These are phyloP conservation scores for Gastracanthus pulcherrimus DNA, from an alignment of 2,888 invertebrate genomes.

Conservation along the genomic window DNA sequence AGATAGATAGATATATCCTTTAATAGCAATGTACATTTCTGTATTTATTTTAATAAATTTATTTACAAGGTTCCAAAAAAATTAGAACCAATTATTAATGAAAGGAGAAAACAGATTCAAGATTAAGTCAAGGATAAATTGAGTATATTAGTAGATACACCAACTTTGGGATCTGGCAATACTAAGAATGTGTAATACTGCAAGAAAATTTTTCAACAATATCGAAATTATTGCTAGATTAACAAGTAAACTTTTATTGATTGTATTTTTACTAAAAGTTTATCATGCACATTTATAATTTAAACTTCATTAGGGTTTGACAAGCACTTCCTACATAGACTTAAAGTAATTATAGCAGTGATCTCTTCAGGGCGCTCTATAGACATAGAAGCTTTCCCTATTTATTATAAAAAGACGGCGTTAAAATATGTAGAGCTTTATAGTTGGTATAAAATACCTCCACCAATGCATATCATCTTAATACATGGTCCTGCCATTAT, in stretches of 20 bases:
- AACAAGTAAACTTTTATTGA: slow-evolving; percentile 2
- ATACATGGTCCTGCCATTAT: slow-evolving; percentile 6
- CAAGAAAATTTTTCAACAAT: slow-evolving; percentile 19
- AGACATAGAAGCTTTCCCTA: background rate
- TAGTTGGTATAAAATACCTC: slow-evolving; percentile 17
- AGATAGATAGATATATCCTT: background rate
- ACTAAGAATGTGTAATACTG: slow-evolving; percentile 14
- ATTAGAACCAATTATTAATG: background rate
- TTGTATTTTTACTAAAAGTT: background rate
- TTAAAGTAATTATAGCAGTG: background rate
- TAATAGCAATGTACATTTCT: background rate
- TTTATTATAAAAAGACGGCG: too few species aligned
- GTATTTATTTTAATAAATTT: background rate
- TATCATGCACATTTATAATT: background rate
- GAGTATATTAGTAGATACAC: background rate
- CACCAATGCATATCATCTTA: slow-evolving; percentile 4
- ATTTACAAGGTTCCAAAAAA: background rate
- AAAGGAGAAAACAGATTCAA: background rate
- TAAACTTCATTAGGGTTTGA: background rate
- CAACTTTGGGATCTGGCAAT: background rate
- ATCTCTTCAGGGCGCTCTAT: background rate
- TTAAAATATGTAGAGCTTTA: too few species aligned
- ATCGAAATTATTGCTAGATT: slow-evolving; percentile 1
- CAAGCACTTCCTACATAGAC: background rate
- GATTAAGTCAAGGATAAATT: background rate